These are phyloP conservation scores for Caenorhabditis panamensis DNA, from an alignment of 2,888 invertebrate species.

Conservation along the genomic window DNA sequence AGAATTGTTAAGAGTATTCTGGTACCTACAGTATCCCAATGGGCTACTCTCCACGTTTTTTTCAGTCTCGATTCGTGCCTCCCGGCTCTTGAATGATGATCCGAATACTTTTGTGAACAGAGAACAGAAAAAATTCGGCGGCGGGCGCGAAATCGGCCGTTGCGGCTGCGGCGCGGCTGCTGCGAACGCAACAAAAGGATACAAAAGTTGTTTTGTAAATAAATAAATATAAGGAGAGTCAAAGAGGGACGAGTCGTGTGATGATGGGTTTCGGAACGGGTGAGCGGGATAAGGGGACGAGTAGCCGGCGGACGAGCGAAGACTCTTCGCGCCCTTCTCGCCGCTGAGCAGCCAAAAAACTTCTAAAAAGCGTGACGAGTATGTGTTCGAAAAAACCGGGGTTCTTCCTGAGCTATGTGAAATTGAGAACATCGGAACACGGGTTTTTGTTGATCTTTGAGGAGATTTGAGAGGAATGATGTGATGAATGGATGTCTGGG, in stretches of 20 bases:
- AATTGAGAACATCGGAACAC: neutral
- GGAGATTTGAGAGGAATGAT: neutral
- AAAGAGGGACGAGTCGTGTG: slow-evolving; percentile 18
- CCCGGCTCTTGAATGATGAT: slow-evolving; percentile 40
- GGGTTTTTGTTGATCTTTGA: slow-evolving; percentile 3
- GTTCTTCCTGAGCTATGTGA: neutral
- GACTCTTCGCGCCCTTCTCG: slow-evolving; percentile 1
- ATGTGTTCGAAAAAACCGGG: neutral
- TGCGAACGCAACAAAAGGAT: slow-evolving; percentile 30
- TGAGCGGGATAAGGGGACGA: slow-evolving; percentile 12
- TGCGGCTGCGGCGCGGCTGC: neutral
- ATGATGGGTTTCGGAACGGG: slow-evolving; percentile 14
- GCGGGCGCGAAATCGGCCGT: slow-evolving; percentile 23
- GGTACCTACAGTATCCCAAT: neutral
- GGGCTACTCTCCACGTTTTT: neutral
- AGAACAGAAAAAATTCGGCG: slow-evolving; percentile 31
- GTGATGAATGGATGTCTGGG: neutral
- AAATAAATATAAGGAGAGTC: slow-evolving; percentile 32
- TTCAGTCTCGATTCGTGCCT: slow-evolving; percentile 34
- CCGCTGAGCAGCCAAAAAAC: slow-evolving; percentile 2
- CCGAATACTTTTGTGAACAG: slow-evolving; percentile 30
- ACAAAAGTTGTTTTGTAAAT: slow-evolving; percentile 59
- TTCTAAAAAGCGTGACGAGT: slow-evolving; percentile 1
- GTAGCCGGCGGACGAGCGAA: neutral
- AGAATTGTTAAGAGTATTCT: no score